Evolutionary conservation across 1,140 invertebrate species (phyloP), one percentile per base, ranked within the genome.

Genomic region (Leptopilina boulardi): DNA sequence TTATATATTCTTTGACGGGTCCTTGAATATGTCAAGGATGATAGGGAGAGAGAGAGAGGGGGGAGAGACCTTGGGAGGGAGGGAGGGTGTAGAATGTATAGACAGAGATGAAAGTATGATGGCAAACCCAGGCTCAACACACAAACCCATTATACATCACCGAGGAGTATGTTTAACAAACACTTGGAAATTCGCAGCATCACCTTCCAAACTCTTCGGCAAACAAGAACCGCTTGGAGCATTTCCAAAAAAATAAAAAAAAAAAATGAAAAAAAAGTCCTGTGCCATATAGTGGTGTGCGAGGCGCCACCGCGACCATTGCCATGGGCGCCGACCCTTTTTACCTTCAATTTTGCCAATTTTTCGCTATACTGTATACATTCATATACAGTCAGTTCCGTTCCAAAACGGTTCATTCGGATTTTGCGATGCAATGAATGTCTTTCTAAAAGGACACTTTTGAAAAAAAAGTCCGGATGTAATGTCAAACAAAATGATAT

Each of bases 161-260:
- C 59, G 59, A 30, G 23, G 26, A 66, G 59, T 26, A 66, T 66
- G 59, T 66, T 66, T 66, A 66, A 66, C 59, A 66, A 66, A 66
- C 59, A 66, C 59, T 66, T 66, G 13, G 59, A 66, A 66, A 66
- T 66, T 30, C 26, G 59, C 59, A 26, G 59, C 59, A 66, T 66
- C 59, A 66, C 26, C 23, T 66, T 30, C 21, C 59, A 66, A 66
- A 66, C 59, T 66, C 59, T 66, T 66, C 59, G 59, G 59, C 59
- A 66, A 66, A 66, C 59, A 66, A 66, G 59, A 30, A 66, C 21
- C 21, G 59, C 59, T 66, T 66, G 59, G 59, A 66, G 59, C 26
- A 30, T 66, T 66, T 66, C 59, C 59, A 66, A 66, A 66, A 66
- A 66, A n/a, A 13, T 15, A 30, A 30, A 30, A 30, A 30, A 30